Evolutionary conservation across 2,888 invertebrate genomes (phyloP), one percentile per base, ranked within the genome.

Genomic region (Sarcophaga variegata): DNA sequence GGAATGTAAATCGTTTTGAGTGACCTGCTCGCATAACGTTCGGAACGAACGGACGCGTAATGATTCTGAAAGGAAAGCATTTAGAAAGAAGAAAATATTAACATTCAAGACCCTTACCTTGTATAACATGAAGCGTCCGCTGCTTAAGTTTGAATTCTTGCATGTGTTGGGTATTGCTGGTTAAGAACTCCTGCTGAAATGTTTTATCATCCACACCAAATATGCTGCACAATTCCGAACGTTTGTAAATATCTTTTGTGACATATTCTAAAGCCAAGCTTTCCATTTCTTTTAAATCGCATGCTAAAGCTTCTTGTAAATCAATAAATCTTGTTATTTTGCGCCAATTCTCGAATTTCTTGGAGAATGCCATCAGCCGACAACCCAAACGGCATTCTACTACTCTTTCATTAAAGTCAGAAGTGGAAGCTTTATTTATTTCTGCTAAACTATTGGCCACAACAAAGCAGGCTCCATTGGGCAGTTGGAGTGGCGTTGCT

Each of bases 351-450:
- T 95, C 92, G 86, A 96, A 90, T 47, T 94, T 92, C 90, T 91
- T 90, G 66, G 93, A 93, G 90, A 96, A 96, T 11, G 97, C 97
- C 87, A 97, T 94, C 72, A 97, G 94, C 96, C 96, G 97, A 96
- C 87, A 96, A n/a, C 97, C 98, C 37, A 99, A 93, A 78, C 98
- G 95, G 91, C 99, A 99, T 94, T 99, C 99, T 60, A 97, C 96
- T 0, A 99, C 99, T 78, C 99, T 94, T 88, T 96, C 96, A 93
- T 99, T 99, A 93, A 96, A 99, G 93, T 98, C 96, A 60, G 95
- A 95, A 0, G 97, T 97, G 17, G 98, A 97, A 12, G 99, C 99
- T 94, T 99, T 99, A 93, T 99, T 99, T 88, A 97, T 96, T 92
- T 96, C 96, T 0, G 96, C 96, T 88, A 97, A 94, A 92, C 98